Percentiles rank a stretch among this genome's conserved stretches.
Evolutionary conservation across 2,888 invertebrate species (phyloP).

Genomic region (Sclerodermus sp.): DNA sequence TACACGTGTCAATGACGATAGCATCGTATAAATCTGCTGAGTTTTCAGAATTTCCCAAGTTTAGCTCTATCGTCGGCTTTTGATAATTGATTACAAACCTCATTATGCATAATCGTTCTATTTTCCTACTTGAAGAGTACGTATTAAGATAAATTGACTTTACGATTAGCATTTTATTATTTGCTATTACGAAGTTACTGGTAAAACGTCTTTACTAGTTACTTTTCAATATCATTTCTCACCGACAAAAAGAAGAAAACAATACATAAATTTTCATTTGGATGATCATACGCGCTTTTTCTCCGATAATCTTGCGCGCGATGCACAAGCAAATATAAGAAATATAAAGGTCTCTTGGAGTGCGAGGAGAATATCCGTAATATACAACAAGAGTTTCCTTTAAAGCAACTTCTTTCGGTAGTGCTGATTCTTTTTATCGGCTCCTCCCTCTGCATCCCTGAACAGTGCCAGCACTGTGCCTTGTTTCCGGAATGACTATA

Average conservation of each 20-base stretch:
- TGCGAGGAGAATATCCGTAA: no score
- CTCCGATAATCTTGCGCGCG: no score
- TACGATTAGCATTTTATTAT: slow-evolving; percentile 2
- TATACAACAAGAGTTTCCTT: no score
- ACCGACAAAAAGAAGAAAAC: no score
- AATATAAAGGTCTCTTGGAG: no score
- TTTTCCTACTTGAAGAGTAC: background rate
- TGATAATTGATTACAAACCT: slow-evolving; percentile 1
- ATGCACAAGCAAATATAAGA: no score
- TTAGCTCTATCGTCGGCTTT: background rate
- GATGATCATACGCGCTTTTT: no score
- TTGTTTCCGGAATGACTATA: slow-evolving; percentile 2
- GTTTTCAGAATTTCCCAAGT: slow-evolving; percentile 11
- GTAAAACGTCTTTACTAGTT: background rate
- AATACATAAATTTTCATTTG: no score
- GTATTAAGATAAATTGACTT: slow-evolving; percentile 1
- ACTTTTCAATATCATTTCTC: background rate
- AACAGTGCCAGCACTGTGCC: background rate
- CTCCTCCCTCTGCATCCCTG: no score
- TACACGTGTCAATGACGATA: background rate
- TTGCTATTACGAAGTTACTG: background rate
- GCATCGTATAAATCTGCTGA: background rate
- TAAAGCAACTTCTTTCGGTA: background rate
- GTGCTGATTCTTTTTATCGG: no score
- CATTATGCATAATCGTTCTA: slow-evolving; percentile 1